Evolutionary conservation across 2,113 vertebrate species (phyloP).

Genomic region (Antigone vipio): DNA sequence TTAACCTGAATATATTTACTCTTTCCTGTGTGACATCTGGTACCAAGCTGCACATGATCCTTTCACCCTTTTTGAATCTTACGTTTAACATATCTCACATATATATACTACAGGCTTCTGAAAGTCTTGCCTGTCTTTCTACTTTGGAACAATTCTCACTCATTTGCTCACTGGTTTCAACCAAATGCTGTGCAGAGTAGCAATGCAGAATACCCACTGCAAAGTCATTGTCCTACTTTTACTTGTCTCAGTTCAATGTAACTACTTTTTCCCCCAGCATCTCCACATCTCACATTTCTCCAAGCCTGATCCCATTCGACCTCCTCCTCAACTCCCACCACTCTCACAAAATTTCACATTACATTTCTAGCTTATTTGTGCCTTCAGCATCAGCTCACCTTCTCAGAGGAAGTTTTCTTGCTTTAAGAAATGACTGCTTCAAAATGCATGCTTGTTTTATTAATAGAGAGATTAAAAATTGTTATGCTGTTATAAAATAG

Average conservation of each 20-base stretch:
- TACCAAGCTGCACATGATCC: background rate
- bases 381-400: background rate
- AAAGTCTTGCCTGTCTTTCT: background rate
- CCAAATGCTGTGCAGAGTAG: rapidly evolving
- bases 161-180: background rate
- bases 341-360: background rate
- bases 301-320: background rate
- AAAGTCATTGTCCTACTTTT: background rate
- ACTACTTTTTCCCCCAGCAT: background rate
- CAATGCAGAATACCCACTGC: background rate
- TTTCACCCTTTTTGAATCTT: background rate
- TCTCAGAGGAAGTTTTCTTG: rapidly evolving
- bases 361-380: background rate
- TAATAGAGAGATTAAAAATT: background rate
- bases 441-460: background rate
- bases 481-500: background rate
- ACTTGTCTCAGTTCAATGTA: background rate
- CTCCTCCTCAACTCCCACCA: background rate
- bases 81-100: background rate
- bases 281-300: background rate
- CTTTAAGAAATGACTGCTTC: background rate
- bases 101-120: background rate
- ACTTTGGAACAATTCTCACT: background rate
- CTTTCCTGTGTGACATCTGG: background rate
- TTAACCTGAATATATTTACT: background rate